Evolutionary conservation across 2,888 invertebrate species (phyloP).

Genomic region (Eilema caniola): DNA sequence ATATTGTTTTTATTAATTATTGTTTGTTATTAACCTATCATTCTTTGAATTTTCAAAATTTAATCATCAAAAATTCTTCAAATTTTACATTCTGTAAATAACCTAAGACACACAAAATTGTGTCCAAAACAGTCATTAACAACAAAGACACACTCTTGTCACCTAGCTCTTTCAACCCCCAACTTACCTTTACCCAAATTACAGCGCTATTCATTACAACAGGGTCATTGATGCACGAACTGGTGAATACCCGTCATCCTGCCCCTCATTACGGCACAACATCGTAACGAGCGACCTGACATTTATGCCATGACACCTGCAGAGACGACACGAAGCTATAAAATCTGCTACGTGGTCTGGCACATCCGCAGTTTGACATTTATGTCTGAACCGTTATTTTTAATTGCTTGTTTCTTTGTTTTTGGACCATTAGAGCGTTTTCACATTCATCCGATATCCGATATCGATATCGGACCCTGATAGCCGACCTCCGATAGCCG

Average conservation of each 20-base stretch:
- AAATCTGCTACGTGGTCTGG: neutral
- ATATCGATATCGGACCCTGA: too few species aligned
- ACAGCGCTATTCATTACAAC: constrained; percentile 38
- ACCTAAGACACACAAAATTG: neutral
- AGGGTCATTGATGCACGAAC: constrained; percentile 36
- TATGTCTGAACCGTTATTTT: neutral
- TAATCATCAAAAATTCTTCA: neutral
- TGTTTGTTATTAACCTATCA: too few species aligned
- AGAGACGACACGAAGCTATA: neutral
- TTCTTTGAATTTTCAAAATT: too few species aligned
- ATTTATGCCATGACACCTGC: constrained; percentile 23
- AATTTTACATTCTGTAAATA: neutral
- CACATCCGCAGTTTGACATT: neutral
- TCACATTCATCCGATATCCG: too few species aligned
- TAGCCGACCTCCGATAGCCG: too few species aligned
- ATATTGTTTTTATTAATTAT: too few species aligned
- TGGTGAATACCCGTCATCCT: constrained; percentile 25
- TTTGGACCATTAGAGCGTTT: too few species aligned
- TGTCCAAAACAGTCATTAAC: neutral
- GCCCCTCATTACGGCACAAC: constrained; percentile 30
- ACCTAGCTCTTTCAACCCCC: constrained; percentile 13
- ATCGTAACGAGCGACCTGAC: constrained; percentile 44
- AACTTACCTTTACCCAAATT: constrained; percentile 25
- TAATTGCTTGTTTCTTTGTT: neutral
- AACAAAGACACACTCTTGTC: neutral